Percentiles rank a stretch among this genome's conserved stretches.
Evolutionary conservation across 2,113 vertebrate species (phyloP).

Genomic region (Calyptomena viridis): DNA sequence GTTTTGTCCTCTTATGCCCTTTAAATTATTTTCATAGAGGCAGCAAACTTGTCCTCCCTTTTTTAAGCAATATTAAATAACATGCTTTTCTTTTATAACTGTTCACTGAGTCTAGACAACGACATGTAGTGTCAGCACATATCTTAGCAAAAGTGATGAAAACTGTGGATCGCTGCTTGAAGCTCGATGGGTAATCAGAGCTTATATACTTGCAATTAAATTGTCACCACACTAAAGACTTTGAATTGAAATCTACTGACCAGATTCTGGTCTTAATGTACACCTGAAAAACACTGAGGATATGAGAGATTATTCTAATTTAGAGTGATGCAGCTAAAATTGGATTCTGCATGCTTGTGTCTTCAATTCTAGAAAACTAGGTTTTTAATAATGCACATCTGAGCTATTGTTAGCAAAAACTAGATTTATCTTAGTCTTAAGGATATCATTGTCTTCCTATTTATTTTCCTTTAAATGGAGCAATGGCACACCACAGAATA

Average conservation of each 20-base stretch:
- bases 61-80: conserved; percentile 28
- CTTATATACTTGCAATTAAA: conserved; percentile 58
- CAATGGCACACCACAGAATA: not conserved
- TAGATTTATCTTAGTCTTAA: not conserved
- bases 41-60: not conserved
- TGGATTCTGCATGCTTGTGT: not conserved
- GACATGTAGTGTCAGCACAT: not conserved
- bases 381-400: not conserved
- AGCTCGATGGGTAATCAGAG: conserved; percentile 39
- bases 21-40: conserved; percentile 7
- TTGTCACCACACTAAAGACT: conserved; percentile 41
- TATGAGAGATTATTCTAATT: not conserved
- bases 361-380: not conserved
- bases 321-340: not conserved
- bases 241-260: conserved; percentile 36
- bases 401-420: not conserved
- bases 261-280: not conserved
- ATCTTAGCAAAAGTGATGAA: not conserved
- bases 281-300: not conserved
- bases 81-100: not conserved
- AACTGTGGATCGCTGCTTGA: conserved; percentile 12
- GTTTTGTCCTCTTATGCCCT: not conserved
- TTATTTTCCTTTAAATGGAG: not conserved
- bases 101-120: not conserved
- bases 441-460: not conserved